These are phyloP conservation scores for Muntiacus reevesi DNA, from an alignment of 2,113 vertebrate genomes.

Conservation along the genomic window DNA sequence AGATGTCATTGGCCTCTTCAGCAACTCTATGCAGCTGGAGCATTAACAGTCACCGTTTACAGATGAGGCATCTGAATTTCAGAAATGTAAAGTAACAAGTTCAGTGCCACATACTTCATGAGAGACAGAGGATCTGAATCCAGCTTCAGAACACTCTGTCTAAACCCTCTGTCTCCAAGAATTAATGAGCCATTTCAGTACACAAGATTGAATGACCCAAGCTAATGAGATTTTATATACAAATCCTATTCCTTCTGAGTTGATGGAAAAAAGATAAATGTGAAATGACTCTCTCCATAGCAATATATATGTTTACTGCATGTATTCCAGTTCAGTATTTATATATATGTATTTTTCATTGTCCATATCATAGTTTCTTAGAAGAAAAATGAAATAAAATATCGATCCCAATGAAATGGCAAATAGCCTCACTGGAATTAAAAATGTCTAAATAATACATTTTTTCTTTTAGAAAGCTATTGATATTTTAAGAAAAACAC, in stretches of 20 bases:
- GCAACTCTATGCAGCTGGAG: no score
- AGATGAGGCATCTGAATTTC: not conserved
- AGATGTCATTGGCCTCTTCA: not conserved
- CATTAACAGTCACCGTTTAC: not conserved
- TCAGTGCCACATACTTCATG: accelerated
- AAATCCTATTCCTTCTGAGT: not conserved
- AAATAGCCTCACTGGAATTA: not conserved
- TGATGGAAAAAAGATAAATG: not conserved
- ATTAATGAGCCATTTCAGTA: not conserved
- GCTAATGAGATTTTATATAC: not conserved
- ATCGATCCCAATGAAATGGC: not conserved
- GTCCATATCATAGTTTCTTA: not conserved
- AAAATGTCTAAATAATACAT: not conserved
- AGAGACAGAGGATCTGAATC: not conserved
- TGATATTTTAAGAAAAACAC: slow-evolving; percentile 1
- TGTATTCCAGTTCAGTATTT: not conserved
- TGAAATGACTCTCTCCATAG: not conserved
- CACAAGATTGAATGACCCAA: not conserved
- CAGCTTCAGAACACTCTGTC: not conserved
- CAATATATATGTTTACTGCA: not conserved
- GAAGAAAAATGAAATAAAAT: not conserved
- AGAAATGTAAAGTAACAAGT: not conserved
- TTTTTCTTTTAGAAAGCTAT: not conserved
- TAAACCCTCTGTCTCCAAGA: not conserved
- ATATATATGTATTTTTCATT: not conserved